A percentile compares a stretch with the other conserved stretches of the same genome.
Evolutionary conservation across 2,797 vertebrate genomes (phyloP).

Genomic region (Carapus acus): DNA sequence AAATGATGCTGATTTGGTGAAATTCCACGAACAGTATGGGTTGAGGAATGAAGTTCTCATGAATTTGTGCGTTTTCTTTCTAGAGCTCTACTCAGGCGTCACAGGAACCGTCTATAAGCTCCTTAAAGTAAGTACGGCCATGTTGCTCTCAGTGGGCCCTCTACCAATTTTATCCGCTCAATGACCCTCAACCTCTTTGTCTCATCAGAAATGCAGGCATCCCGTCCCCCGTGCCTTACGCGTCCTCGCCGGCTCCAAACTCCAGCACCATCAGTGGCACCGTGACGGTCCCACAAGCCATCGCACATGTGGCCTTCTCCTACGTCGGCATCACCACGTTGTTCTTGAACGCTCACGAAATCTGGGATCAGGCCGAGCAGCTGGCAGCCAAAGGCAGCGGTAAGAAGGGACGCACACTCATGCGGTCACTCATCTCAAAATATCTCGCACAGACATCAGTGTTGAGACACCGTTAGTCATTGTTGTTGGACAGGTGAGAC

Average conservation of each 20-base stretch:
- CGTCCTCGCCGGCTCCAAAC: constrained; percentile 78
- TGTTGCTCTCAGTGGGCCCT: neutral
- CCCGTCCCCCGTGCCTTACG: constrained; percentile 75
- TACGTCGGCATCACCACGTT: constrained; percentile 89
- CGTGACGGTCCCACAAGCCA: constrained; percentile 71
- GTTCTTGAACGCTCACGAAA: constrained; percentile 80
- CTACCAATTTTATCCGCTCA: no score
- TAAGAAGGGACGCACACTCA: no score
- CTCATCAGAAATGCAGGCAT: constrained; percentile 71
- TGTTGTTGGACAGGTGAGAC: no score
- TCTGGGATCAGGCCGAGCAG: constrained; percentile 88
- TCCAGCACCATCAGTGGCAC: constrained; percentile 65
- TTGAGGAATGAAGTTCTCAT: no score
- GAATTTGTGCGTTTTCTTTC: constrained; percentile 19
- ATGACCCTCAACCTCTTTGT: neutral
- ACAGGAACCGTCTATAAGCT: constrained; percentile 71
- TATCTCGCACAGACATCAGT: no score
- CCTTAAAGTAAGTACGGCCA: constrained; percentile 75
- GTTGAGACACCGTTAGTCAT: no score
- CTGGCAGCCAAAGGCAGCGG: constrained; percentile 78
- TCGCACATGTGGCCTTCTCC: constrained; percentile 80
- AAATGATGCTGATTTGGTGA: no score
- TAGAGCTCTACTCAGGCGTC: constrained; percentile 73
- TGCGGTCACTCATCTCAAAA: no score
- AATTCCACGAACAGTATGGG: no score